Conservation (phyloP, 2,113 vertebrate genomes). For the Ictalurus punctatus region DNA sequence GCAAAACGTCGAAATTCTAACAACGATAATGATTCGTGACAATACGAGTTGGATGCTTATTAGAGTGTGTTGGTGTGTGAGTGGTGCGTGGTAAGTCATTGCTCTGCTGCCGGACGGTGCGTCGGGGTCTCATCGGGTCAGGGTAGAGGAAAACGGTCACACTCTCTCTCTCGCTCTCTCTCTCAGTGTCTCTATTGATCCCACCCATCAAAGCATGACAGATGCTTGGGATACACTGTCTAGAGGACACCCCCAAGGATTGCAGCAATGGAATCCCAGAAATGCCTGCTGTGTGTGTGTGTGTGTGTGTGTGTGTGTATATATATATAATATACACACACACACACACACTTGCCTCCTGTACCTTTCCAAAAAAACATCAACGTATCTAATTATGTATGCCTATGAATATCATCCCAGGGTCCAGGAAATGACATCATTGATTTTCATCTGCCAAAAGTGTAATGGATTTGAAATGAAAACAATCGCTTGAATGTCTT, state of each 20-base stretch:
- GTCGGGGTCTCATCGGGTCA: not conserved
- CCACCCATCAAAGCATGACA: not conserved
- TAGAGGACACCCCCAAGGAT: conserved; percentile 26
- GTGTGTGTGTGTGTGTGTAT: not conserved
- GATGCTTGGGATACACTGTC: conserved; percentile 12
- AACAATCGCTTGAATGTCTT: not conserved
- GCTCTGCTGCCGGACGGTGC: not conserved
- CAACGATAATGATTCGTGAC: not conserved
- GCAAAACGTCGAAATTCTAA: no score
- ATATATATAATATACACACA: no score
- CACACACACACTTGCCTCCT: no score
- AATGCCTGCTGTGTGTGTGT: conserved; percentile 19
- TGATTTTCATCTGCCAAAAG: not conserved
- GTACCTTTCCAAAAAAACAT: not conserved
- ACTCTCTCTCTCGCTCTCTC: not conserved
- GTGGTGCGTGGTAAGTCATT: not conserved
- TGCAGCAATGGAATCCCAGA: conserved; percentile 32
- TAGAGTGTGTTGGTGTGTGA: not conserved
- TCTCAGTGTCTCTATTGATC: not conserved
- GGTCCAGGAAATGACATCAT: not conserved
- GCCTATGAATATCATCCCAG: not conserved
- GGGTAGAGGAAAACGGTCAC: not conserved
- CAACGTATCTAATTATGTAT: not conserved
- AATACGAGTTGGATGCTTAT: not conserved
- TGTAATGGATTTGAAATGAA: not conserved